Evolutionary conservation across 2,888 invertebrate species (phyloP).

Genomic region (Panopea generosa): DNA sequence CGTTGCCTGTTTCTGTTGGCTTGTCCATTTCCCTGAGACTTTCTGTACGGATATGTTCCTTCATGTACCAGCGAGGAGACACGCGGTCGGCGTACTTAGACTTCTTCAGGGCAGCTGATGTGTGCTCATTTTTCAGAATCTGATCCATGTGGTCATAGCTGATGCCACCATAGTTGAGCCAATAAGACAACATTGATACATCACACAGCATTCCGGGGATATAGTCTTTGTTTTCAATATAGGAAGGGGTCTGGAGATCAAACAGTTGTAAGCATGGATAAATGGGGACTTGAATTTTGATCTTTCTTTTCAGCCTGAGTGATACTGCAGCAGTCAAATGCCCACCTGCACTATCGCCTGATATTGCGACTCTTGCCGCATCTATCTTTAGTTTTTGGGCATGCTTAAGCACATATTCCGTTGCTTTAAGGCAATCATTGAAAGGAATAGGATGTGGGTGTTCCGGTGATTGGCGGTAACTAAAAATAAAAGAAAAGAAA

Average conservation of each 20-base stretch:
- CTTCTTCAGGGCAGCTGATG: slow-evolving; percentile 67
- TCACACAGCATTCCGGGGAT: slow-evolving; percentile 72
- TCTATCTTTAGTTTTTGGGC: slow-evolving; percentile 70
- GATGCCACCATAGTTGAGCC: slow-evolving; percentile 72
- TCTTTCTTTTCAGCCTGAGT: slow-evolving; percentile 67
- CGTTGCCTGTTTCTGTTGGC: slow-evolving; percentile 65
- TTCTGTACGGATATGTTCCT: slow-evolving; percentile 67
- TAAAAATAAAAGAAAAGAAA: slow-evolving; percentile 7
- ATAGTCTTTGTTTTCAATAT: slow-evolving; percentile 72
- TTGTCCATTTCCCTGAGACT: slow-evolving; percentile 64
- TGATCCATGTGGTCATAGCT: slow-evolving; percentile 68
- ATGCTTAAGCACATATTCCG: slow-evolving; percentile 79
- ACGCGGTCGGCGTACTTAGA: slow-evolving; percentile 69
- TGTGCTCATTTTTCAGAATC: slow-evolving; percentile 70
- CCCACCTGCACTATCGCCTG: slow-evolving; percentile 76
- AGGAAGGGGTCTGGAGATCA: slow-evolving; percentile 80
- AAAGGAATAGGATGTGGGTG: slow-evolving; percentile 84
- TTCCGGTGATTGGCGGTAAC: slow-evolving; percentile 84
- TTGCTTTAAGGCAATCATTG: slow-evolving; percentile 83
- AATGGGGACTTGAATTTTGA: slow-evolving; percentile 71
- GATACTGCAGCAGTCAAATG: slow-evolving; percentile 73
- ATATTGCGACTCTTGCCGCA: slow-evolving; percentile 70
- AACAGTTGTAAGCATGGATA: slow-evolving; percentile 84
- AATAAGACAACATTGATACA: slow-evolving; percentile 71
- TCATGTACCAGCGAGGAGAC: slow-evolving; percentile 69